These are phyloP conservation scores for Drosophila truncata DNA, from an alignment of 1,140 invertebrate genomes.

Conservation along the genomic window DNA sequence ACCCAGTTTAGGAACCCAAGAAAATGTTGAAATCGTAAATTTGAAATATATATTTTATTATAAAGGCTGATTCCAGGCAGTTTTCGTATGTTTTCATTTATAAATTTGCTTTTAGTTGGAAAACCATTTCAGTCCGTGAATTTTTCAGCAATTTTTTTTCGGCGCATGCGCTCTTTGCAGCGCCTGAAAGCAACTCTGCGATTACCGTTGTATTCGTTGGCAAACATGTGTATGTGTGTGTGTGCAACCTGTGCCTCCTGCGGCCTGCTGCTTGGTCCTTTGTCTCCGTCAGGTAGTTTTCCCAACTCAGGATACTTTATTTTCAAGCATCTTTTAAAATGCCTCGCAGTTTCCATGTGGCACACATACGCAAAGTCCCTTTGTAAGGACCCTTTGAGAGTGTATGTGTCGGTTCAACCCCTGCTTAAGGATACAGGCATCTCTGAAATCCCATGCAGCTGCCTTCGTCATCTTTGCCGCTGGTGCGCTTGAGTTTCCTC, in stretches of 20 bases:
- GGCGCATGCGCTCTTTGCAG: conserved; percentile 58
- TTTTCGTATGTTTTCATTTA: conserved; percentile 57
- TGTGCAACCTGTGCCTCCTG: conserved; percentile 62
- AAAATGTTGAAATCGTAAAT: neutral
- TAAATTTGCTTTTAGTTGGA: conserved; percentile 49
- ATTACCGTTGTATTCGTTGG: conserved; percentile 20
- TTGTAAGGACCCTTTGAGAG: conserved; percentile 20
- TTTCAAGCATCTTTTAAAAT: conserved; percentile 71
- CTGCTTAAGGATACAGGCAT: conserved; percentile 37
- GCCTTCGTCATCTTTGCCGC: conserved; percentile 28
- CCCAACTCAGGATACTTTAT: conserved; percentile 53
- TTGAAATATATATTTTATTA: neutral
- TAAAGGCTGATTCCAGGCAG: neutral
- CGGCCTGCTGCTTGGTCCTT: conserved; percentile 48
- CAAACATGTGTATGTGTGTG: conserved; percentile 15
- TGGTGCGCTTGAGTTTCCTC: conserved; percentile 55
- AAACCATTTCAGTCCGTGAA: conserved; percentile 32
- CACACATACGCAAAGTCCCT: conserved; percentile 65
- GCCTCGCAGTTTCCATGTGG: conserved; percentile 71
- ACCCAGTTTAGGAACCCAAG: neutral
- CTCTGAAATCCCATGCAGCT: conserved; percentile 70
- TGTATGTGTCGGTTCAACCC: conserved; percentile 60
- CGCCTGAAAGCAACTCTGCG: conserved; percentile 73
- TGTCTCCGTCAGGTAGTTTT: conserved; percentile 76
- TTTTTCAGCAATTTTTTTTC: conserved; percentile 71